Evolutionary conservation across 2,797 vertebrate genomes (phyloP), one percentile per base, ranked within the genome.

Genomic region (Platalea minor): DNA sequence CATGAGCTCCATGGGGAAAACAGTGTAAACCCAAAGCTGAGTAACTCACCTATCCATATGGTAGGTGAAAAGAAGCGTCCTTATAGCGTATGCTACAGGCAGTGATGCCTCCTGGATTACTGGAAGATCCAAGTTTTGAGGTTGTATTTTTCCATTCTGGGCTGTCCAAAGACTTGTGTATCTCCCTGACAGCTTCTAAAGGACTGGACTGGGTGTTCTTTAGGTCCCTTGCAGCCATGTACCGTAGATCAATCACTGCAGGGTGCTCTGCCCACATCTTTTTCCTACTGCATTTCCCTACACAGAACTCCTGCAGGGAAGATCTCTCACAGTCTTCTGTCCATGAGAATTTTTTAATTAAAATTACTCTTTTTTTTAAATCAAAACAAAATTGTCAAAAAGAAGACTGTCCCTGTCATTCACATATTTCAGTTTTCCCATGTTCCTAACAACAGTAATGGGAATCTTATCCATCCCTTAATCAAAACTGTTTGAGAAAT

Each of bases 401-500:
- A 67, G 24, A 86, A 33, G 8, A 56, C n/a, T 80, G 48, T 68
- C 41, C 26, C 29, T n/a, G 39, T 60, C 82, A 81, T 65, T 90
- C 35, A 65, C 41, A 10, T 88, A 46, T 75, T 94, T 88, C 41
- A 33, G 7, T 75, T 93, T 91, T 94, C 57, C 67, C 57, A 43
- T 46, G 17, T 70, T 91, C 7, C 0, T 51, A 86, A 78, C 35
- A 74, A 74, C 61, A 67, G 29, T 88, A 76, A 74, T 60, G 76
- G 73, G 76, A 88, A 84, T 82, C 41, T 91, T 92, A 89, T 78
- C 78, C 54, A 29, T 51, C 23, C 7, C 28, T 91, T 35, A 82
- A 86, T 76, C 76, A 85, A 94, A 93, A 81, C 70, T 78, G 28
- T 84, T 94, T 91, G 87, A 91, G 83, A 93, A 86, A 76, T 91